Conservation (phyloP, 2,888 invertebrate species). For the Cephus pulcher region DNA sequence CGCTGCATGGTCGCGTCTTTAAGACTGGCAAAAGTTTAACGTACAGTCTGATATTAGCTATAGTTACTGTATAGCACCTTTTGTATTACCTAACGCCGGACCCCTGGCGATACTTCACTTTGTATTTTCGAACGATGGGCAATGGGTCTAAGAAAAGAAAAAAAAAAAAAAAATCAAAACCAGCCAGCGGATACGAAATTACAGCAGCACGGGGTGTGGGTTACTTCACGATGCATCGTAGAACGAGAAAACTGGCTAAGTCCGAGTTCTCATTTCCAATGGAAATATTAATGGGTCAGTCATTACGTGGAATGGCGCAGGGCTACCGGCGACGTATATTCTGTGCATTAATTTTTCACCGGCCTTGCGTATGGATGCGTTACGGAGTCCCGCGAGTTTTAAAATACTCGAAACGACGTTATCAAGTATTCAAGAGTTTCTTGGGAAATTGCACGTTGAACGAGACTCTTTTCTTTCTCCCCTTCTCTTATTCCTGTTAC, state of each 20-base stretch:
- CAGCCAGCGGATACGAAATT: conserved; percentile 1
- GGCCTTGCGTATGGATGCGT: neutral
- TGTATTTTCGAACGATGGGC: neutral
- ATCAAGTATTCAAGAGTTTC: neutral
- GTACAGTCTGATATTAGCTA: no score
- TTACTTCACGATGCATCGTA: neutral
- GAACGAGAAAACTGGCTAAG: neutral
- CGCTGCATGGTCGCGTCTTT: neutral
- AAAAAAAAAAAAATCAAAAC: neutral
- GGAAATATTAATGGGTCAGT: neutral
- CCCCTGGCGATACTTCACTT: neutral
- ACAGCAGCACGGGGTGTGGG: no score
- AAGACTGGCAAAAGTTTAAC: neutral
- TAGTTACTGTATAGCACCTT: no score
- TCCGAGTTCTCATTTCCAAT: neutral
- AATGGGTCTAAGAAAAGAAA: neutral
- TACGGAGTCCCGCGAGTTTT: neutral
- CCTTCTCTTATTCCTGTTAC: neutral
- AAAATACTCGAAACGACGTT: neutral
- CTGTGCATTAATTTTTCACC: neutral
- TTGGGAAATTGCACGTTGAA: neutral
- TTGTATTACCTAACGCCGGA: neutral
- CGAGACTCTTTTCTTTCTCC: neutral
- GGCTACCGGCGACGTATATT: neutral
- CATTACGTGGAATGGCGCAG: neutral